Evolutionary conservation across 2,888 invertebrate genomes (phyloP), one percentile per base, ranked within the genome.

Genomic region (Hetaerina titia): DNA sequence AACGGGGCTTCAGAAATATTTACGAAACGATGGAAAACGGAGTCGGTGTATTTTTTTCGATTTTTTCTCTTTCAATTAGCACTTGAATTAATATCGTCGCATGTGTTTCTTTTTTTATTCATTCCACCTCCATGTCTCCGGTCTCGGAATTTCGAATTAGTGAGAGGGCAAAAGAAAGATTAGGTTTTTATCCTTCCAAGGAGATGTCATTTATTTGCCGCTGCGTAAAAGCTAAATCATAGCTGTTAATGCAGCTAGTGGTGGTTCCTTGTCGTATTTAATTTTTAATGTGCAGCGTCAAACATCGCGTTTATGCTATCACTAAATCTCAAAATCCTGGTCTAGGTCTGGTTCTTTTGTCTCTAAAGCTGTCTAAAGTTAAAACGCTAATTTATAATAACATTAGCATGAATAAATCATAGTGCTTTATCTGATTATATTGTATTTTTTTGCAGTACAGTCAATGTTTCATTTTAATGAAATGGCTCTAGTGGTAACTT

Each of bases 11-110:
- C 45, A 45, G 64, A 45, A 64, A 64, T 69, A 90, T 90, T 90
- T 90, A 56, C 90, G 81, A 64, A 90, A 19, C 90, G 90, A 90
- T 31, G 90, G 31, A 17, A 90, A 69, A 45, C 64, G 64, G 11
- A 90, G 89, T 56, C 31, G 81, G 25, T 31, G 11, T 25, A 31
- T 31, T 31, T 81, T 15, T 31, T 11, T 81, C 19, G n/a, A 9
- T 63, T 45, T 63, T 25, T 25, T 90, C 90, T 90, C 64, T 90
- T 90, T 90, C 90, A 90, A 90, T 90, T 90, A 90, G 45, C 64
- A 45, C 45, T 64, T 6, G 31, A 90, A 90, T 90, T 90, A 45
- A 64, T 89, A 8, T 89, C 89, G 22, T 58, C 31, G 69, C 5
- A 5, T 31, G 25, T 81, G 25, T 19, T 8, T 74, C 74, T 74